A percentile compares a stretch with the other conserved stretches of the same genome.
phyloP scores from a whole-genome alignment of 2,113 vertebrate species.

The Platysternon megacephalum region DNA sequence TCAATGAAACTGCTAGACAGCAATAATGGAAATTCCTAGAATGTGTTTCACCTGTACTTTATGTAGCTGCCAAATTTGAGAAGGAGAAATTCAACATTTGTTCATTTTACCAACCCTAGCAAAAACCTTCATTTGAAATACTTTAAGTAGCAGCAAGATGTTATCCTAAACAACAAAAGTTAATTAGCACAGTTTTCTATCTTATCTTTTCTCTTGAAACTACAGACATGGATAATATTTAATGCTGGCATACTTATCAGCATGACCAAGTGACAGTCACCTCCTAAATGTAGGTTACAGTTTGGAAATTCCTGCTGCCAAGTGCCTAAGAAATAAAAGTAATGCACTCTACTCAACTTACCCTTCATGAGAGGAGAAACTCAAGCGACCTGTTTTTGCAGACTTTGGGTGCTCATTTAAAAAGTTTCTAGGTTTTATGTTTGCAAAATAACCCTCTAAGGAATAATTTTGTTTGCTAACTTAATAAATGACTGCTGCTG shows the following conservation, averaged over 20 bases:
- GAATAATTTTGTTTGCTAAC: too few relatives aligned
- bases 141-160: neutral
- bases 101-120: neutral
- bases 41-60: neutral
- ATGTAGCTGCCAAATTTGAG: neutral
- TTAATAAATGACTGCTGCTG: neutral
- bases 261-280: neutral
- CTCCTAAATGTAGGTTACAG: neutral
- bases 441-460: neutral
- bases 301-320: neutral
- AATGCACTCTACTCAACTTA: neutral
- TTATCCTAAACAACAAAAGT: neutral
- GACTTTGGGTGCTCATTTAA: neutral
- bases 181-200: neutral
- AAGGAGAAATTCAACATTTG: neutral
- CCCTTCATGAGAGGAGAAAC: neutral
- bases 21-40: neutral
- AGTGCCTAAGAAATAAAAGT: neutral
- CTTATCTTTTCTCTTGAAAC: neutral
- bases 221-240: neutral
- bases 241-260: neutral
- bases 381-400: neutral
- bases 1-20: neutral
- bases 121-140: neutral
- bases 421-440: neutral